Evolutionary conservation across 1,140 invertebrate species (phyloP).

Genomic region (Hyles vespertilio): DNA sequence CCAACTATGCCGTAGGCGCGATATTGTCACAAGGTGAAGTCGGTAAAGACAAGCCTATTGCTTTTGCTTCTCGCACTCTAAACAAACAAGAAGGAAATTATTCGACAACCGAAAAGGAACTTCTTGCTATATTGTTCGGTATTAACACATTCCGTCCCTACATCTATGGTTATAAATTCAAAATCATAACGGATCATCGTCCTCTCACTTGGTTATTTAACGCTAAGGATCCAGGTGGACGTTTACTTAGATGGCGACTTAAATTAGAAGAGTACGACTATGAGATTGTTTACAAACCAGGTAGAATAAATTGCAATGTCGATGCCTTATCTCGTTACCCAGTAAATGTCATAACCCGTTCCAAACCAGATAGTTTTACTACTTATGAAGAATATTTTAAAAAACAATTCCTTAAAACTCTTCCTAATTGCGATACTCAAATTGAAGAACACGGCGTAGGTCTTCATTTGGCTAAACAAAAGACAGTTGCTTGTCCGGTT

Average conservation of each 20-base stretch:
- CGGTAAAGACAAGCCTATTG: too few relatives aligned
- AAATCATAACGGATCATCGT: slow-evolving; percentile 70
- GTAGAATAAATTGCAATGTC: slow-evolving; percentile 50
- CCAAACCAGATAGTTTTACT: slow-evolving; percentile 23
- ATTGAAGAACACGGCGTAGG: slow-evolving; percentile 23
- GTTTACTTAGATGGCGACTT: slow-evolving; percentile 73
- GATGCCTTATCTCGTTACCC: slow-evolving; percentile 51
- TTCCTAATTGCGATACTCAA: slow-evolving; percentile 12
- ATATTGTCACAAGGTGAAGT: too few relatives aligned
- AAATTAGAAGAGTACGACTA: slow-evolving; percentile 66
- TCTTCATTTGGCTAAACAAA: slow-evolving; percentile 22
- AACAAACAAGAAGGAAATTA: too few relatives aligned
- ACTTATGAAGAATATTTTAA: slow-evolving; percentile 8
- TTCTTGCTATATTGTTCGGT: too few relatives aligned
- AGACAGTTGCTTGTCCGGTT: slow-evolving; percentile 22
- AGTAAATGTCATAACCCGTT: slow-evolving; percentile 16
- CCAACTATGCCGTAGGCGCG: too few relatives aligned
- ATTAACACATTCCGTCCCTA: too few relatives aligned
- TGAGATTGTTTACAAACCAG: slow-evolving; percentile 62
- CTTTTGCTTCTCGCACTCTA: too few relatives aligned
- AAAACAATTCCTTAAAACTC: slow-evolving; percentile 21
- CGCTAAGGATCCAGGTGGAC: slow-evolving; percentile 61
- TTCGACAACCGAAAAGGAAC: too few relatives aligned
- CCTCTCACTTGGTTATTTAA: slow-evolving; percentile 70
- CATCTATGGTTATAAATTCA: too few relatives aligned